Evolutionary conservation across 2,797 vertebrate species (phyloP), one percentile per base, ranked within the genome.

Genomic region (Phaenicophaeus curvirostris): DNA sequence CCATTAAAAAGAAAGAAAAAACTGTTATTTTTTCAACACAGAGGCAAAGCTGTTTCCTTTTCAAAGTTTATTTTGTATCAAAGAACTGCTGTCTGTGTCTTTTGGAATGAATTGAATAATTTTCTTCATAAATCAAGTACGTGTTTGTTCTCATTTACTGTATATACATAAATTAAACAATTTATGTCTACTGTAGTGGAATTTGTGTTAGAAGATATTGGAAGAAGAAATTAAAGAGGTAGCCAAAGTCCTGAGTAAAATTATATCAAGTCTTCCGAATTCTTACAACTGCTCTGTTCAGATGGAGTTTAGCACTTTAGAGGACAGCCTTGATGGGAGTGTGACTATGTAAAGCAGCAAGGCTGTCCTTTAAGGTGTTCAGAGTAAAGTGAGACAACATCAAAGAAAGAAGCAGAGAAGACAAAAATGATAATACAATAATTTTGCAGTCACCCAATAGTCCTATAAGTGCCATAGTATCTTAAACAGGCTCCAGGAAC

Each of bases 1-100:
- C 30, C 30, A 86, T 78, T 90, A 94, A 77, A 84, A 90, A 66
- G 46, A 90, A 95, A 73, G 24, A 53, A 76, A 54, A 59, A 50
- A 3, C 19, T 6, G 24, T 33, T 46, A 35, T 33, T 79, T 89
- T 55, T 66, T 67, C 57, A 86, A 54, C 24, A 73, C 11, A 78
- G 39, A 88, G 8, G 51, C 46, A 90, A 93, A 83, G 54, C 8
- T 39, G 15, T 65, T 96, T 71, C 66, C 42, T 73, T 55, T 39
- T 35, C 16, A 58, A 88, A 91, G 12, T 44, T 76, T 37, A 92
- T 86, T 92, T 67, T 91, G 53, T 15, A 69, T 77, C 10, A 63
- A 68, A 51, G 37, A 82, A 67, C 10, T 82, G 27, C 30, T 54
- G 8, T 24, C 87, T 31, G 58, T 81, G 11, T 63, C 53, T 76